Percentiles rank a stretch among this genome's conserved stretches.
phyloP scores from a whole-genome alignment of 2,797 vertebrate genomes.

The Columba guinea region DNA sequence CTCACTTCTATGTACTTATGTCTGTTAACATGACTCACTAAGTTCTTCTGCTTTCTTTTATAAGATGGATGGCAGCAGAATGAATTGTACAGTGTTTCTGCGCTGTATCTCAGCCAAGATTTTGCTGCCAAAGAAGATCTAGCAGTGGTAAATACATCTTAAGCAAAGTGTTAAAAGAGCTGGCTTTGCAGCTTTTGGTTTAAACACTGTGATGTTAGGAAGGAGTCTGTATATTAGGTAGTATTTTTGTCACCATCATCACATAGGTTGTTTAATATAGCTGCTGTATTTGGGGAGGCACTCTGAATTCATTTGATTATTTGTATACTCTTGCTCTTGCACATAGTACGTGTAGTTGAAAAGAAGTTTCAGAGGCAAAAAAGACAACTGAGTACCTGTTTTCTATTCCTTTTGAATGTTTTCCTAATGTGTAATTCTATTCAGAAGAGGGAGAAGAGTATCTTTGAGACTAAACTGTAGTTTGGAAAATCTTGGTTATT shows the following conservation, averaged over 20 bases:
- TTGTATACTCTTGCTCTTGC: not conserved
- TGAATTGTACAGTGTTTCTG: conserved; percentile 48
- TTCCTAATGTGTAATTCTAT: not conserved
- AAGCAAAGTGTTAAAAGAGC: conserved; percentile 7
- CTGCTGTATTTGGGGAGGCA: not conserved
- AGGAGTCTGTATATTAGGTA: not conserved
- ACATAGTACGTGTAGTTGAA: not conserved
- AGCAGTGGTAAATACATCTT: conserved; percentile 16
- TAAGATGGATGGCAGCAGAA: conserved; percentile 44
- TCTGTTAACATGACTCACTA: conserved; percentile 58
- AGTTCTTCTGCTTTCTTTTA: conserved; percentile 46
- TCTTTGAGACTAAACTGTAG: not conserved
- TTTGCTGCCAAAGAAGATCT: conserved; percentile 29
- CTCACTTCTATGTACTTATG: conserved; percentile 38
- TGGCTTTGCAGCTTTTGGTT: not conserved
- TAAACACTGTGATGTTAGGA: not conserved
- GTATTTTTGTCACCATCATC: not conserved
- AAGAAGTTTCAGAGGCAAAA: not conserved
- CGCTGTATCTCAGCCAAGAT: conserved; percentile 42
- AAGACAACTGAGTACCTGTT: not conserved
- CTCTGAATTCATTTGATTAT: not conserved
- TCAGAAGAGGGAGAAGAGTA: not conserved
- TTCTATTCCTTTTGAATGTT: not conserved
- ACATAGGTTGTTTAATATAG: not conserved
- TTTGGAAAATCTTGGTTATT: not conserved